Evolutionary conservation across 2,888 invertebrate species (phyloP).

Genomic region (Drosophila trichaetosa): DNA sequence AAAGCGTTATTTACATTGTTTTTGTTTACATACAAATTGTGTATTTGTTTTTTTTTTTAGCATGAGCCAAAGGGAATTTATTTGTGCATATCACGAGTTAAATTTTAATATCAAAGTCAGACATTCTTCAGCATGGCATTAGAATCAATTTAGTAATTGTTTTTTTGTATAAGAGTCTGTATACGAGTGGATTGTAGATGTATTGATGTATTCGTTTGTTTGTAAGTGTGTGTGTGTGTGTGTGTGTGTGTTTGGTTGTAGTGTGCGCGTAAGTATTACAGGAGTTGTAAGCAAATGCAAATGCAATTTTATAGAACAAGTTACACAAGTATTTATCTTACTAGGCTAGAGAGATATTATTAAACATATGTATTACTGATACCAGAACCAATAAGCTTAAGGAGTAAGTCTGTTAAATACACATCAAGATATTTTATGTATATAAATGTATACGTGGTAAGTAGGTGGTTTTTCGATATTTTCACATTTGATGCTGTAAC

Average conservation of each 20-base stretch:
- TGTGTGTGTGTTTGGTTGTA: constrained; percentile 4
- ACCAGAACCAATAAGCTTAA: constrained; percentile 75
- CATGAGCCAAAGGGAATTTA: constrained; percentile 46
- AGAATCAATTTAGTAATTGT: constrained; percentile 64
- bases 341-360: constrained; percentile 50
- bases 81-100: constrained; percentile 53
- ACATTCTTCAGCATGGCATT: constrained; percentile 62
- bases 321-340: constrained; percentile 67
- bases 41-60: constrained; percentile 29
- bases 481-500: constrained; percentile 1
- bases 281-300: constrained; percentile 66
- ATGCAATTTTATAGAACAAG: constrained; percentile 69
- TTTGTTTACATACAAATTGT: constrained; percentile 18
- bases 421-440: constrained; percentile 31
- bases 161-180: constrained; percentile 21
- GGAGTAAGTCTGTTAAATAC: constrained; percentile 68
- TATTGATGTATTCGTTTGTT: constrained; percentile 5
- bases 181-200: neutral
- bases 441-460: constrained; percentile 24
- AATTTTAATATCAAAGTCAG: constrained; percentile 30
- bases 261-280: constrained; percentile 32
- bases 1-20: constrained; percentile 76
- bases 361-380: constrained; percentile 59
- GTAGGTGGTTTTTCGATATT: constrained; percentile 24
- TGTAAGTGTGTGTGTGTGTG: constrained; percentile 2